Conservation (phyloP, 2,113 vertebrate genomes). For the Pungitius pungitius region DNA sequence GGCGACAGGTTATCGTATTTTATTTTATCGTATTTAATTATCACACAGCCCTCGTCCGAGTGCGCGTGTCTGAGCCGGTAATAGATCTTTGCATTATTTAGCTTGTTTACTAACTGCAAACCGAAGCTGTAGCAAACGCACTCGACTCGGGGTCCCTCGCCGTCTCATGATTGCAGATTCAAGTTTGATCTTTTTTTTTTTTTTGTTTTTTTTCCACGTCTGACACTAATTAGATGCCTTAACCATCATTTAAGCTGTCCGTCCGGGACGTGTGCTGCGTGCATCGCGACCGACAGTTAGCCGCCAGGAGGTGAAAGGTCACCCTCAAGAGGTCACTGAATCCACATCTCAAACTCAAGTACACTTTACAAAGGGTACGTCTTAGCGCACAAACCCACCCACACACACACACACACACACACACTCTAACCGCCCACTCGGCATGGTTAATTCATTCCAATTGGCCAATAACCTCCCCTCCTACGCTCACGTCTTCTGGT, state of each 20-base stretch:
- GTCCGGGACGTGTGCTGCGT: constrained; percentile 30
- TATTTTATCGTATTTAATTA: background rate
- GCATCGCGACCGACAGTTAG: background rate
- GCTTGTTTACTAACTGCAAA: constrained; percentile 50
- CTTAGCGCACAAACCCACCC: background rate
- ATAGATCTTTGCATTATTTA: constrained; percentile 70
- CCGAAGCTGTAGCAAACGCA: constrained; percentile 19
- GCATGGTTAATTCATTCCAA: constrained; percentile 75
- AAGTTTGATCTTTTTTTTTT: background rate
- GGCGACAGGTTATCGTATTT: background rate
- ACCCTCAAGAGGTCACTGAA: constrained; percentile 30
- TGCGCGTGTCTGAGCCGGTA: constrained; percentile 42
- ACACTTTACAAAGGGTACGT: background rate
- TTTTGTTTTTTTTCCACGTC: background rate
- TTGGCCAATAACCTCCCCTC: constrained; percentile 73
- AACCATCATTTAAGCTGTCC: constrained; percentile 6
- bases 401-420: constrained; percentile 29
- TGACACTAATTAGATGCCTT: background rate
- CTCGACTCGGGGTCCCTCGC: constrained; percentile 26
- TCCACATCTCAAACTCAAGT: constrained; percentile 9
- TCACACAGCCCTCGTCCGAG: background rate
- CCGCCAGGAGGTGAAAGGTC: constrained; percentile 17
- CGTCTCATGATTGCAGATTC: constrained; percentile 13
- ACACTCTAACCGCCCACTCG: constrained; percentile 65
- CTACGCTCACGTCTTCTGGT: constrained; percentile 65